Base-by-base conservation (phyloP, 2,113 vertebrate genomes). In the Salminus brasiliensis region DNA sequence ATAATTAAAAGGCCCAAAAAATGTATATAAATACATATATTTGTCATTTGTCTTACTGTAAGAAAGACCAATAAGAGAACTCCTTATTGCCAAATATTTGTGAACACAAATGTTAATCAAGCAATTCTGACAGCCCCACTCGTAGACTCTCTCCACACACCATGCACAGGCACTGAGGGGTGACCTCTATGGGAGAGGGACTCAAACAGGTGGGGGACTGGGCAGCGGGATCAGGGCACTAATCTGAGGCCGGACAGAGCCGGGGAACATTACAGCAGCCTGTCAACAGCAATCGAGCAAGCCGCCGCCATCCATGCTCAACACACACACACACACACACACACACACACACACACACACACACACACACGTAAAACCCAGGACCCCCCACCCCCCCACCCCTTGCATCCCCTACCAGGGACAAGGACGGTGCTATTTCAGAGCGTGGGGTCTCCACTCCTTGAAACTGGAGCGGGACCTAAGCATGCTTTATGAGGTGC, bases 131-230 rank as follows among this genome's bases (percentile, higher is more conserved):
- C 21, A 6, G 21, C 47, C 21, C 47, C 12, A 13, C 12, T 11
- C 43, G 13, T 45, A 45, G 12, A 45, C 43, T 15, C 43, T 45
- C 1, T 4, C 10, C 10, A 12, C 68, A 12, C 47, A 93, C 91
- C 85, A 90, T 91, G 88, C 85, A 91, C 71, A n/a, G n/a, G n/a
- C n/a, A n/a, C 25, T 78, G 74, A 72, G 41, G 86, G 91, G 89
- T 92, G 94, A 94, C 92, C 93, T 93, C 93, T 93, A 93, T 71
- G 78, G 85, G 87, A 94, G 94, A 96, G 94, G 62, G 92, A 94
- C 94, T 88, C 91, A 83, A 95, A 97, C 96, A 98, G 96, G 95
- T 98, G 95, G 92, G 81, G 85, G 90, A 81, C 67, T 74, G 88
- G 86, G 92, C 82, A 93, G 87, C 91, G 91, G 91, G 90, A 93